Evolutionary conservation across 2,888 invertebrate genomes (phyloP), one percentile per base, ranked within the genome.

Genomic region (Pyrocoelia pectoralis): DNA sequence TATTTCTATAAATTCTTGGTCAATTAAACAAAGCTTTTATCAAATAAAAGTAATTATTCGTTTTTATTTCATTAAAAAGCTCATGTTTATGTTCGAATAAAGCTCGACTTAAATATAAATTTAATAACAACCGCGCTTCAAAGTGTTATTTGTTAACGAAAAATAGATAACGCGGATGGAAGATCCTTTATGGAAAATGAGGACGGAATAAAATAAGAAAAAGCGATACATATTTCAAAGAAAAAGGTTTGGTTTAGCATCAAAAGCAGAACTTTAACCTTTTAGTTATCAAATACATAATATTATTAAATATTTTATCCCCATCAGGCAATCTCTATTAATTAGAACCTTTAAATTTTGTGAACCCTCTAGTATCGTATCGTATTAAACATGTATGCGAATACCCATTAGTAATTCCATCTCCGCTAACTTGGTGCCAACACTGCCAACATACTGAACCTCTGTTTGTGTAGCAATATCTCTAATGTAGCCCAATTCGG

Each of bases 391-490:
- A 76, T 76, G 74, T 72, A 75, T 74, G 74, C 69, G 75, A 75
- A 75, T 75, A 74, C 74, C 76, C 75, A 76, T 77, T 76, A 77
- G 77, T 76, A 77, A 77, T 77, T 77, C 76, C 75, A 75, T 73
- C 75, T 73, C 74, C 75, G 73, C 76, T 76, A 77, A 77, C 76
- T 76, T 74, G 75, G 73, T 74, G 76, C 76, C 74, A 77, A 77
- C 77, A 77, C 72, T 74, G 76, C 76, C 74, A 77, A 77, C 77
- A 77, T 75, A 77, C 74, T 75, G 75, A 73, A 67, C 73, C 75
- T 73, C 72, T 76, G 75, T 76, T 76, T 77, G 76, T 76, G 76
- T 74, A 74, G 76, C 76, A 74, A 76, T 76, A 77, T 76, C 75
- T 72, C 68, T 70, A 60, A 71, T 70, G 68, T 65, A 49, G 70